Evolutionary conservation across 2,113 vertebrate species (phyloP), one percentile per base, ranked within the genome.

Genomic region (Canis aureus): DNA sequence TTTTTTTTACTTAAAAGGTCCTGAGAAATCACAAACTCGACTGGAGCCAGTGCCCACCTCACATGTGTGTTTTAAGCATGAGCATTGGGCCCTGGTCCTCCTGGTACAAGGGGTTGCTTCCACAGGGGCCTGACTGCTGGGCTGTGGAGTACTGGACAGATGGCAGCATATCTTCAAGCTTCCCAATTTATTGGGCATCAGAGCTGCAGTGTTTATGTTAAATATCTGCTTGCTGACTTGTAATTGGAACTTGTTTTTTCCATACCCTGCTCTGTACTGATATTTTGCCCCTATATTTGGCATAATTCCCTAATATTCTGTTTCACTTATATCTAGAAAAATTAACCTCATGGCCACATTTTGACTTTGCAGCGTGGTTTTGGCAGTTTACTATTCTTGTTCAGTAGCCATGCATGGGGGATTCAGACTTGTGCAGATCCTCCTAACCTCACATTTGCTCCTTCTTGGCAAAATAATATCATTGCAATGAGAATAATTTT

Each of bases 301-400:
- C 10, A n/a, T 15, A 35, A 2, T 19, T 60, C 6, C 66, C 22
- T 10, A 10, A 0, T 53, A 5, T 49, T 67, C 1, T 74, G 2
- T 49, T 66, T 19, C 17, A 13, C 43, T 64, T 55, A 27, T n/a
- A 3, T 49, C 59, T 51, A 67, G 66, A 79, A 60, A 27, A 67
- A 11, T 4, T 5, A 64, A 57, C 38, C 59, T 79, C 32, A 5
- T 8, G 19, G 73, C 20, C 15, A 7, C 32, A 3, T 88, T 91
- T 78, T 27, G n/a, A 55, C 12, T 23, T 29, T 66, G 57, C 32
- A 59, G 0, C 35, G 32, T 51, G 49, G 38, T 60, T 66, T 89
- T 49, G 76, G 20, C 19, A 0, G 29, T 89, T 51, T 15, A 22
- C 27, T 8, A 22, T 73, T 60, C 25, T 11, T 74, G 11, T 93